Conservation (phyloP, 2,888 invertebrate genomes). For the Hymenopus coronatus region DNA sequence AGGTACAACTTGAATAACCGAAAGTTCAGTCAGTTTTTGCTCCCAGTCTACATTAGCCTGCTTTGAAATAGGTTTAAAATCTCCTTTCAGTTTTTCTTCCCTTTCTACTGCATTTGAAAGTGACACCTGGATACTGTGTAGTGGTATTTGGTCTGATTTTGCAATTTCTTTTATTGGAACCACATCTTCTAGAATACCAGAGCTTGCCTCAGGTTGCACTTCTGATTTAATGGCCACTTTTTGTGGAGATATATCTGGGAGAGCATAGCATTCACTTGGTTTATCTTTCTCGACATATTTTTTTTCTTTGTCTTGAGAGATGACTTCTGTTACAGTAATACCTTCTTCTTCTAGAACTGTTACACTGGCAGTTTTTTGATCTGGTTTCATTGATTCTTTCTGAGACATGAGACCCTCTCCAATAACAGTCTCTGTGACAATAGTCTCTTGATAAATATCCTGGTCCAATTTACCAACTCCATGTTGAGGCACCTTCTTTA, state of each 20-base stretch:
- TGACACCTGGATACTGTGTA: slow-evolving; percentile 39
- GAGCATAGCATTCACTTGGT: slow-evolving; percentile 48
- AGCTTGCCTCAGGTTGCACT: slow-evolving; percentile 48
- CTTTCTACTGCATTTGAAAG: slow-evolving; percentile 36
- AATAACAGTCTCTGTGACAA: slow-evolving; percentile 53
- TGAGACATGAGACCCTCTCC: slow-evolving; percentile 55
- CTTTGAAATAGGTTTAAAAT: slow-evolving; percentile 43
- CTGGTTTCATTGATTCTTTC: slow-evolving; percentile 44
- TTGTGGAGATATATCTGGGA: slow-evolving; percentile 49
- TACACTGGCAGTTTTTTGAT: slow-evolving; percentile 48
- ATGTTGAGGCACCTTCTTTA: slow-evolving; percentile 47
- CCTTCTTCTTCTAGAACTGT: slow-evolving; percentile 48
- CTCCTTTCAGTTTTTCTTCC: slow-evolving; percentile 39
- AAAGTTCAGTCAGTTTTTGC: slow-evolving; percentile 42
- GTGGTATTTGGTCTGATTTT: slow-evolving; percentile 36
- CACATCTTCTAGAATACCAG: slow-evolving; percentile 44
- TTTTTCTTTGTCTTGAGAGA: slow-evolving; percentile 52
- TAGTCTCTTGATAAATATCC: slow-evolving; percentile 49
- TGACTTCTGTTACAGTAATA: slow-evolving; percentile 51
- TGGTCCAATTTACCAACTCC: slow-evolving; percentile 49
- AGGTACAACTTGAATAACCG: slow-evolving; percentile 43
- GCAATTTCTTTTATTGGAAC: slow-evolving; percentile 34
- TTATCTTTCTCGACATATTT: slow-evolving; percentile 45
- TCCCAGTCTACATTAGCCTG: slow-evolving; percentile 43
- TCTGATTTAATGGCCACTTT: slow-evolving; percentile 51